phyloP scores from a whole-genome alignment of 1,140 invertebrate species.

The Nebria ingens region DNA sequence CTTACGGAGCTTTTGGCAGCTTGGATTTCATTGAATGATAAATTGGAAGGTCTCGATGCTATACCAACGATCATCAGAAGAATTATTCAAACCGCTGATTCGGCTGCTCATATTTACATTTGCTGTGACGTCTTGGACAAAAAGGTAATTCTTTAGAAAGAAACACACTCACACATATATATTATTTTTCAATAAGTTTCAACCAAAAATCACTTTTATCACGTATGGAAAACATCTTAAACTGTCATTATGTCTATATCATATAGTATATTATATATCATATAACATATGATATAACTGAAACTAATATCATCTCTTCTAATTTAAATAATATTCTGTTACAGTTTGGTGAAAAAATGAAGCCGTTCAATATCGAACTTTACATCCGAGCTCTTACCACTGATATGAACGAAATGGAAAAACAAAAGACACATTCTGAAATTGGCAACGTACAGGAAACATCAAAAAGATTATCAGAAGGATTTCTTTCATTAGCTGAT shows the following conservation, averaged over 20 bases:
- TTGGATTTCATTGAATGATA: slow-evolving; percentile 16
- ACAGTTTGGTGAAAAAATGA: slow-evolving; percentile 49
- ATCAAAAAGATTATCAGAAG: slow-evolving; percentile 41
- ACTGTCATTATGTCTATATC: background rate
- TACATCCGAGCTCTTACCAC: slow-evolving; percentile 61
- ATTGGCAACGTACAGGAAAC: slow-evolving; percentile 41
- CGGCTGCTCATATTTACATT: slow-evolving; percentile 27
- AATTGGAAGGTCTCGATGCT: slow-evolving; percentile 13
- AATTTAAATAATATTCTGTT: slow-evolving; percentile 34
- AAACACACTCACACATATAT: too few relatives aligned
- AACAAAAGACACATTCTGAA: slow-evolving; percentile 46
- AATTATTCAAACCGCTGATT: slow-evolving; percentile 27
- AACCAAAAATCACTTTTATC: too few relatives aligned
- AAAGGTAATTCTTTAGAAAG: too few relatives aligned
- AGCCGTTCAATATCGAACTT: slow-evolving; percentile 56
- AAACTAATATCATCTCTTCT: background rate
- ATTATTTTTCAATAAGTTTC: too few relatives aligned
- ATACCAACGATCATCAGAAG: slow-evolving; percentile 21
- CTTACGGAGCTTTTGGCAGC: slow-evolving; percentile 23
- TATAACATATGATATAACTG: background rate
- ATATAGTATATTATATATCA: slow-evolving; percentile 6
- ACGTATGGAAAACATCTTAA: too few relatives aligned
- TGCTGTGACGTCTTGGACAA: slow-evolving; percentile 27
- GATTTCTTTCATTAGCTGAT: slow-evolving; percentile 47
- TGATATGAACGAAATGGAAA: slow-evolving; percentile 66